These are phyloP conservation scores for Aromia moschata DNA, from an alignment of 2,888 invertebrate genomes.

Conservation along the genomic window DNA sequence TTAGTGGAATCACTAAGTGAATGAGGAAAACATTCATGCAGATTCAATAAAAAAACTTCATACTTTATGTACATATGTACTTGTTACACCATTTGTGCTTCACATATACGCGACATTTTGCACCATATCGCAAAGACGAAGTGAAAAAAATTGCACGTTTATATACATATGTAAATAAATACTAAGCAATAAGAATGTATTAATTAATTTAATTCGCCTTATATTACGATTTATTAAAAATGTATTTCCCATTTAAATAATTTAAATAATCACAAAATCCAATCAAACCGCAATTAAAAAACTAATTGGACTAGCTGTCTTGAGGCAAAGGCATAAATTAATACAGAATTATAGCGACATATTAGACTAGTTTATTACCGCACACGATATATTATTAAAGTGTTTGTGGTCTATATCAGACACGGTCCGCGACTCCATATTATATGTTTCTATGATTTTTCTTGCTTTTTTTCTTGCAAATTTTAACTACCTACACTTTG, in stretches of 20 bases:
- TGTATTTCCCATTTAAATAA: neutral
- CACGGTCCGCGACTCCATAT: conserved; percentile 20
- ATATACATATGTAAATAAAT: no score
- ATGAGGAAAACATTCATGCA: no score
- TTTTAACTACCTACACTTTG: no score
- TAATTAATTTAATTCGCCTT: neutral
- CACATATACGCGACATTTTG: no score
- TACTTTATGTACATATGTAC: no score
- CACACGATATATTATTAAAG: conserved; percentile 26
- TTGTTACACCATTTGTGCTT: no score
- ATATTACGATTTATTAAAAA: neutral
- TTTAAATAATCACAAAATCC: neutral
- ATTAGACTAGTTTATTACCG: neutral
- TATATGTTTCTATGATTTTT: conserved; percentile 23
- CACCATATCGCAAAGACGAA: no score
- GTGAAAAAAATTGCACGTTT: no score
- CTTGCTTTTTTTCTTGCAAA: neutral
- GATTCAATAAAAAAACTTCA: no score
- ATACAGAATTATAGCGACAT: neutral
- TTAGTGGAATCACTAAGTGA: no score
- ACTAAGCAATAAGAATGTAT: no score
- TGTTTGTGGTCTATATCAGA: conserved; percentile 7
- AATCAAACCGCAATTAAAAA: neutral
- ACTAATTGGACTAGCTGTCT: neutral
- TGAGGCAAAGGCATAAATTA: neutral